Percentiles rank a stretch among this genome's conserved stretches.
These are phyloP conservation scores for Tiaroga cobitis DNA, from an alignment of 2,797 vertebrate genomes.

Conservation along the genomic window DNA sequence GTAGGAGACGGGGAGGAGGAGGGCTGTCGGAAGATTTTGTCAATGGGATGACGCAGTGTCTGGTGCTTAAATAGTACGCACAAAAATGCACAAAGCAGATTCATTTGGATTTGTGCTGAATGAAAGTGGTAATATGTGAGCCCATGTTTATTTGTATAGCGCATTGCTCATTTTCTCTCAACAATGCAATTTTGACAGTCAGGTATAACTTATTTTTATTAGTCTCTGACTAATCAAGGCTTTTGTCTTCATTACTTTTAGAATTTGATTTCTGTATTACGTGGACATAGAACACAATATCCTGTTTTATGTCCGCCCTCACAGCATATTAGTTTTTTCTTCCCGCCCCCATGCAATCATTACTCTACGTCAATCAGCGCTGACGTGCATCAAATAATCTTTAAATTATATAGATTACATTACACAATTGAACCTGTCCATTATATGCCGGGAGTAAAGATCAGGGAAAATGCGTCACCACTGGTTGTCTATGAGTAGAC, in stretches of 20 bases:
- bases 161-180: neutral
- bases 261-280: neutral
- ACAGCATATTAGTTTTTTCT: slow-evolving; percentile 5
- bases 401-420: slow-evolving; percentile 28
- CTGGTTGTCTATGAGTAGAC: slow-evolving; percentile 27
- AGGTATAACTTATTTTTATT: neutral
- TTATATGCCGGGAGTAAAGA: slow-evolving; percentile 13
- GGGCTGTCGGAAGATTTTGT: too few relatives aligned
- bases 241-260: neutral
- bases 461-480: slow-evolving; percentile 18
- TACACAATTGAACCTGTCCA: slow-evolving; percentile 23
- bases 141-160: neutral
- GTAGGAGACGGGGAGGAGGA: too few relatives aligned
- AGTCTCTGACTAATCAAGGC: neutral
- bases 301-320: neutral
- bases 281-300: neutral
- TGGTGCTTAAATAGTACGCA: too few relatives aligned
- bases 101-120: neutral
- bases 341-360: slow-evolving; percentile 31
- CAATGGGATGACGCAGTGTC: too few relatives aligned
- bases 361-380: slow-evolving; percentile 1
- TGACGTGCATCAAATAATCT: slow-evolving; percentile 24
- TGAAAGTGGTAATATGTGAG: neutral
- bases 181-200: neutral
- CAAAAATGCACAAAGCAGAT: neutral